Evolutionary conservation across 2,113 vertebrate genomes (phyloP), one percentile per base, ranked within the genome.

Genomic region (Oryzias curvinotus): DNA sequence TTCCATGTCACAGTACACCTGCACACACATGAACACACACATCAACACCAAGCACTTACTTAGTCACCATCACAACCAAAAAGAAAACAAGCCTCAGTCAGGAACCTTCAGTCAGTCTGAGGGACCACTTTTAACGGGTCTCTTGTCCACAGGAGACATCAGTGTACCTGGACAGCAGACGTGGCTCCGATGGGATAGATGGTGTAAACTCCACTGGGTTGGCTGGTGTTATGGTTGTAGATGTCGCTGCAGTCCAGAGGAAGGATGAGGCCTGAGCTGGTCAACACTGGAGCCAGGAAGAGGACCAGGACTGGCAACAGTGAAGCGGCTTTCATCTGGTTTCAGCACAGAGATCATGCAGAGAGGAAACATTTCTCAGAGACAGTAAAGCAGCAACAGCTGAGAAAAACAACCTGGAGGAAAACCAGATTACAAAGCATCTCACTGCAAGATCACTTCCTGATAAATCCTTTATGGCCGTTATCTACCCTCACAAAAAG

Each of bases 191-290:
- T 17, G 14, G 55, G 65, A 14, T 59, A 59, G 56, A 67, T 67
- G 65, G 48, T 52, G 55, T 67, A 67, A n/a, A 67, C 55, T 4
- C 65, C 65, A 14, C 41, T 67, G 47, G 21, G 21, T 19, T 6
- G 36, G 12, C 1, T 58, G 15, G 2, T 19, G 41, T 67, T 30
- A 0, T 30, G 4, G 12, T 15, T 13, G 10, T 17, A 14, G 19
- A 67, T 7, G 6, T 67, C 41, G 2, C 47, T 51, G 41, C 65
- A 67, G 47, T 67, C 65, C 48, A 67, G 44, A 4, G 55, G 64
- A 0, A 10, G 42, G 43, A 18, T 2, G 5, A 56, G 15, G 0
- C 15, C 13, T 14, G 14, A 10, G 25, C 36, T 19, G 65, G 28
- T 43, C 55, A 52, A 0, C 47, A 58, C 10, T 6, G 55, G 65